Evolutionary conservation across 2,113 vertebrate genomes (phyloP).

Genomic region (Brevimyrus niger): DNA sequence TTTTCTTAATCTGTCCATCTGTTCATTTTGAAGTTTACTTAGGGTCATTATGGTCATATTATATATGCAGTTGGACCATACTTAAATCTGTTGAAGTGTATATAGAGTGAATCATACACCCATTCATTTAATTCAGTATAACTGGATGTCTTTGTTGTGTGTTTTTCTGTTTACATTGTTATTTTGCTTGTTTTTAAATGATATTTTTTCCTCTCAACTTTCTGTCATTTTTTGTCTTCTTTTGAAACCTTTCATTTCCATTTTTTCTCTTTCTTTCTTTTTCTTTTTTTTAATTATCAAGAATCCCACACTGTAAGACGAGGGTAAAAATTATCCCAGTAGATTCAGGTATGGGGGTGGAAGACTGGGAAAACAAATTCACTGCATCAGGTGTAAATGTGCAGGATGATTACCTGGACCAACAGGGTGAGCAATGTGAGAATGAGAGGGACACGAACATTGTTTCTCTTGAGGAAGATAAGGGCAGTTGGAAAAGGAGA

Average conservation of each 20-base stretch:
- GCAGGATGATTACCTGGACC: slow-evolving; percentile 74
- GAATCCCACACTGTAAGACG: slow-evolving; percentile 58
- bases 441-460: slow-evolving; percentile 58
- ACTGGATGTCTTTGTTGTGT: slow-evolving; percentile 24
- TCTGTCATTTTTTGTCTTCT: slow-evolving; percentile 32
- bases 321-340: slow-evolving; percentile 74
- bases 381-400: slow-evolving; percentile 61
- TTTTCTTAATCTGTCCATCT: not conserved
- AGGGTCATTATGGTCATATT: not conserved
- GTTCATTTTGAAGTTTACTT: not conserved
- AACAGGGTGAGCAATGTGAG: slow-evolving; percentile 68
- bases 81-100: not conserved
- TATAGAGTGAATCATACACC: not conserved
- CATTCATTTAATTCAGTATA: slow-evolving; percentile 8
- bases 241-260: slow-evolving; percentile 36
- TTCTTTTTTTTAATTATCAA: slow-evolving; percentile 43
- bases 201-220: slow-evolving; percentile 36
- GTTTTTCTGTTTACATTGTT: slow-evolving; percentile 22
- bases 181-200: slow-evolving; percentile 32
- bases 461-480: slow-evolving; percentile 52
- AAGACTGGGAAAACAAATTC: slow-evolving; percentile 72
- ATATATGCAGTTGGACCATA: not conserved
- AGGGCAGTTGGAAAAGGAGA: slow-evolving; percentile 53
- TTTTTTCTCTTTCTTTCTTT: slow-evolving; percentile 26
- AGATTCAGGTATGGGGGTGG: slow-evolving; percentile 71